phyloP scores from a whole-genome alignment of 2,113 vertebrate genomes.

The western clawed frog (Xenopus tropicalis) region DNA sequence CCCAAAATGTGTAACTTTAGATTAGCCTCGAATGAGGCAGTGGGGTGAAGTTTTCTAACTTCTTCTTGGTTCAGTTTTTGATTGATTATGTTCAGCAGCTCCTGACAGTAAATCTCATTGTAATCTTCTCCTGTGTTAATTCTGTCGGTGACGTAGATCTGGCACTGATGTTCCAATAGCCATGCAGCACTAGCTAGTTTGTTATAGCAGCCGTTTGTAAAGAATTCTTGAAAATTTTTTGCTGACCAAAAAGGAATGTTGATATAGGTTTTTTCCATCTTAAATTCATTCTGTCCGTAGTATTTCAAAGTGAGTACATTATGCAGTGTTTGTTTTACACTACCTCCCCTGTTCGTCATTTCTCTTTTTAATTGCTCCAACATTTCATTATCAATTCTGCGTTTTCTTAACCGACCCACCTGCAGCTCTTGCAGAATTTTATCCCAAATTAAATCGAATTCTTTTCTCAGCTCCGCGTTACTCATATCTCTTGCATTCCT shows the following conservation, averaged over 20 bases:
- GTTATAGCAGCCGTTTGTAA: conserved; percentile 55
- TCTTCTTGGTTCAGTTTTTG: conserved; percentile 1
- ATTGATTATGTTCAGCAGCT: conserved; percentile 59
- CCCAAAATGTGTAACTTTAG: conserved; percentile 30
- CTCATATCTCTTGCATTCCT: conserved; percentile 46
- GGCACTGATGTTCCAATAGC: conserved; percentile 52
- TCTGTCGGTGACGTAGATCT: conserved; percentile 54
- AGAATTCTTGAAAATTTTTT: conserved; percentile 47
- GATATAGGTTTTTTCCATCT: conserved; percentile 49
- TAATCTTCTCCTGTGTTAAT: conserved; percentile 52
- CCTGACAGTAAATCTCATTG: conserved; percentile 43
- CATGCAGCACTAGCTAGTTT: conserved; percentile 48
- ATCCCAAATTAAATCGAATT: conserved; percentile 66
- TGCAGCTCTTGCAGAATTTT: conserved; percentile 40
- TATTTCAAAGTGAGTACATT: conserved; percentile 35
- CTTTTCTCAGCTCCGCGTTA: conserved; percentile 53
- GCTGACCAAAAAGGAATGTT: not conserved
- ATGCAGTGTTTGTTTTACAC: conserved; percentile 54
- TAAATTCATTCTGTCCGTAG: conserved; percentile 40
- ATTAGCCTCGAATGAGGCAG: conserved; percentile 24
- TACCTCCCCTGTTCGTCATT: conserved; percentile 46
- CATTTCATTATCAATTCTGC: conserved; percentile 55
- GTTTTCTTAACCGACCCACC: conserved; percentile 46
- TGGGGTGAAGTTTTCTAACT: not conserved
- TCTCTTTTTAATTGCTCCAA: conserved; percentile 54